Base-by-base conservation (phyloP, 2,797 vertebrate species). In the Hypotaenidia okinawae region DNA sequence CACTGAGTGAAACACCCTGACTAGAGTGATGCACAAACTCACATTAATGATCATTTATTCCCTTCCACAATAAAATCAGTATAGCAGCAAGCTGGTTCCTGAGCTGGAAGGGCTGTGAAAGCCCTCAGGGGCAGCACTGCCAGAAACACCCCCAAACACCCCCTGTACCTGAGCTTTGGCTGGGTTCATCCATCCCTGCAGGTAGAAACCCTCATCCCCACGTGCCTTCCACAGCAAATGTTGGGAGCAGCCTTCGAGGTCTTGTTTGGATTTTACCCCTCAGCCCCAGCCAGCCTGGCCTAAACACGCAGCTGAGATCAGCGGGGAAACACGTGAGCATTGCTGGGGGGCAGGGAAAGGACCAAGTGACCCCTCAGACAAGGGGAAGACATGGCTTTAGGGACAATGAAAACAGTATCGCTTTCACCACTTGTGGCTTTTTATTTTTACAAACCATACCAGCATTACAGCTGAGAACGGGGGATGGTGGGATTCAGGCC, bases 351-450 rank as follows among this genome's bases (percentile, higher is more conserved):
- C 43, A 51, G 16, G 17, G 52, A 49, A 30, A 27, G 9, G 68
- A 55, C 9, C 0, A 0, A 79, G 32, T 9, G 30, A 37, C 43
- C 79, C 24, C 37, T 80, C n/a, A 19, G 51, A 39, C 11, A 5
- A 19, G 23, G 54, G 67, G 54, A 68, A 37, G 16, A 10, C 27
- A 7, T 27, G 51, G 30, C 78, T 67, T 45, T 7, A 37, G 21
- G 37, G 37, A 79, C 2, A 1, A 43, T 7, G 5, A 79, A 73
- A 72, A 28, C 33, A 54, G 23, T 64, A 30, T 19, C 39, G 14
- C 3, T 75, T 84, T 54, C 19, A 84, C 72, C 54, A 35, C 14
- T 70, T 52, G 62, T 49, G 66, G 21, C 64, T 82, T 43, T 23
- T 22, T 10, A 5, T 19, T 14, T 49, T 43, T 47, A 67, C 41